Evolutionary conservation across 1,140 invertebrate genomes (phyloP).

Genomic region (Phymorhynchus buccinoides): DNA sequence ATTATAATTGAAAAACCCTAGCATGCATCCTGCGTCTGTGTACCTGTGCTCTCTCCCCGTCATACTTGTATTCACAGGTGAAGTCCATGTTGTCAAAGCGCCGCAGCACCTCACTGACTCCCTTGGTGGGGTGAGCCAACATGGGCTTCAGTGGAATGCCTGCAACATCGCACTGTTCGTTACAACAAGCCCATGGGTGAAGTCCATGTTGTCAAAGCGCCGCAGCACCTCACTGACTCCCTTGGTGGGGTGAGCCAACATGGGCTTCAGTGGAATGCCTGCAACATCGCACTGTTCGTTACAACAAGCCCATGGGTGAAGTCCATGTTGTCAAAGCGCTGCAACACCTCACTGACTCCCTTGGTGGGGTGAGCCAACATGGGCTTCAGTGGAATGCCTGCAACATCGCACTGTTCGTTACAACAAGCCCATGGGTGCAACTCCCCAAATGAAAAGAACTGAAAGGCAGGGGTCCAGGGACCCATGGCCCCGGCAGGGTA

Average conservation of each 20-base stretch:
- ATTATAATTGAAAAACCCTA: neutral
- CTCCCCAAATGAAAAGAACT: no score
- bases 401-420: no score
- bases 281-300: constrained; percentile 10
- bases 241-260: constrained; percentile 98
- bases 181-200: no score
- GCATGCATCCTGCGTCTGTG: neutral
- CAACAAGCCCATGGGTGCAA: no score
- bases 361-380: constrained; percentile 99
- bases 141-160: constrained; percentile 96
- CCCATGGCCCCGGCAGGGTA: no score
- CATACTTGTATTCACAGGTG: constrained; percentile 99
- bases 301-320: constrained; percentile 99
- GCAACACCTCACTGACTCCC: constrained; percentile 88
- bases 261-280: constrained; percentile 94
- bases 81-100: constrained; percentile 94
- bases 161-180: constrained; percentile 41
- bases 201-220: constrained; percentile 91
- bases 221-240: constrained; percentile 89
- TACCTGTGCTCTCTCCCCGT: constrained; percentile 98
- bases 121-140: constrained; percentile 98
- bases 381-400: constrained; percentile 91
- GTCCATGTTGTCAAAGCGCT: constrained; percentile 90
- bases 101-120: constrained; percentile 87
- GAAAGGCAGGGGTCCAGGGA: no score